Evolutionary conservation across 1,140 invertebrate genomes (phyloP).

Genomic region (Octopus sinensis): DNA sequence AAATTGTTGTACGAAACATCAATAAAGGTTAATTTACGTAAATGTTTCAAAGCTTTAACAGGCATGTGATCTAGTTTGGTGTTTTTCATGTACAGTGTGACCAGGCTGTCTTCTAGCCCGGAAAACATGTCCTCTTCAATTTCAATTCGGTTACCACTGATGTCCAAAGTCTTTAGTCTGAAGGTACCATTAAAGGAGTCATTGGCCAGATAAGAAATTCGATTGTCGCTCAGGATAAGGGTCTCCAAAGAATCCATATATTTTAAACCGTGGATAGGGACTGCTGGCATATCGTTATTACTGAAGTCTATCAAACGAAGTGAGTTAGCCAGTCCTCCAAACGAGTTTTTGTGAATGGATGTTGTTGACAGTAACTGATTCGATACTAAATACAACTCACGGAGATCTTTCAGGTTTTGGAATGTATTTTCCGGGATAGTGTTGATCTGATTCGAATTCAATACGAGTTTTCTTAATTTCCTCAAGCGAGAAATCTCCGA

Average conservation of each 20-base stretch:
- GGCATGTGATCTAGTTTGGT: conserved; percentile 22
- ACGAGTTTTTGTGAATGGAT: conserved; percentile 23
- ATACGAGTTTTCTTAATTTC: conserved; percentile 21
- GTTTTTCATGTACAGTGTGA: conserved; percentile 23
- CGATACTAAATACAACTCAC: conserved; percentile 21
- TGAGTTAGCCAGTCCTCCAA: conserved; percentile 22
- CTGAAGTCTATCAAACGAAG: conserved; percentile 24
- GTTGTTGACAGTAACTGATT: conserved; percentile 22
- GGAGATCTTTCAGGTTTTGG: conserved; percentile 11
- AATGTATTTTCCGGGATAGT: conserved; percentile 22
- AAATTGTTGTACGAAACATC: conserved; percentile 28
- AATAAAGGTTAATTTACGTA: conserved; percentile 21
- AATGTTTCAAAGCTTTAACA: conserved; percentile 8
- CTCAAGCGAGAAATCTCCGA: conserved; percentile 18
- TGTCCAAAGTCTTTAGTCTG: conserved; percentile 23
- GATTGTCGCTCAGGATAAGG: conserved; percentile 25
- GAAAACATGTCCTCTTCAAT: conserved; percentile 23
- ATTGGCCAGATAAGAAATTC: conserved; percentile 18
- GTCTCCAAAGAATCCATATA: conserved; percentile 18
- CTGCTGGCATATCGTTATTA: conserved; percentile 20
- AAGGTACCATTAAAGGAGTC: conserved; percentile 22
- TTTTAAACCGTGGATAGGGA: conserved; percentile 18
- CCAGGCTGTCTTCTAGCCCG: conserved; percentile 23
- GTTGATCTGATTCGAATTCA: conserved; percentile 25
- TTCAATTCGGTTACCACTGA: conserved; percentile 24